A percentile compares a stretch with the other conserved stretches of the same genome.
Evolutionary conservation across 2,113 vertebrate genomes (phyloP).

Genomic region (Chamaea fasciata): DNA sequence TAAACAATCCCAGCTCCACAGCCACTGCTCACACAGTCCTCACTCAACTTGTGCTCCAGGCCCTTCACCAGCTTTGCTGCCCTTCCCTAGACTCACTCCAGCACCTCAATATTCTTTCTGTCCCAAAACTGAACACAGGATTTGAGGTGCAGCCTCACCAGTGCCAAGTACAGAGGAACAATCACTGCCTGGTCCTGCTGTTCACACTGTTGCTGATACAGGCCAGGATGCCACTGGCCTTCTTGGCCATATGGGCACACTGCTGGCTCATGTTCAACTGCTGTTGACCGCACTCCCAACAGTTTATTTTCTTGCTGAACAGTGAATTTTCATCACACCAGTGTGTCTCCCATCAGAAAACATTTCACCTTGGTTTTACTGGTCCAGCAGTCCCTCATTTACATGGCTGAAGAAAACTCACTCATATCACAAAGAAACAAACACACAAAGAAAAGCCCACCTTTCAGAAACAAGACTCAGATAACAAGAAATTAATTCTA

Average conservation of each 20-base stretch:
- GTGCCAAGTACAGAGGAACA: rapidly evolving
- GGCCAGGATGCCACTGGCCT: background rate
- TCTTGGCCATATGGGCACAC: background rate
- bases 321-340: background rate
- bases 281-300: background rate
- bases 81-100: background rate
- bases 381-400: background rate
- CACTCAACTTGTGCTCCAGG: background rate
- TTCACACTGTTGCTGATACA: background rate
- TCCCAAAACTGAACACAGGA: background rate
- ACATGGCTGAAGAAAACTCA: background rate
- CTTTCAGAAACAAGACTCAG: background rate
- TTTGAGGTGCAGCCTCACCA: background rate
- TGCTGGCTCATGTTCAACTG: background rate
- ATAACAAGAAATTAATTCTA: background rate
- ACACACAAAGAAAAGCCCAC: background rate
- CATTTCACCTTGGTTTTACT: background rate
- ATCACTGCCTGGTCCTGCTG: background rate
- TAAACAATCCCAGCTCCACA: background rate
- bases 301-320: background rate
- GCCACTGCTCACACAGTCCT: background rate
- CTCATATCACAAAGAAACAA: background rate
- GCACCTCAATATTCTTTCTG: background rate
- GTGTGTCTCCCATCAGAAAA: background rate
- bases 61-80: background rate